These are phyloP conservation scores for Aphelinus atriplicis DNA, from an alignment of 1,140 invertebrate genomes.

Conservation along the genomic window DNA sequence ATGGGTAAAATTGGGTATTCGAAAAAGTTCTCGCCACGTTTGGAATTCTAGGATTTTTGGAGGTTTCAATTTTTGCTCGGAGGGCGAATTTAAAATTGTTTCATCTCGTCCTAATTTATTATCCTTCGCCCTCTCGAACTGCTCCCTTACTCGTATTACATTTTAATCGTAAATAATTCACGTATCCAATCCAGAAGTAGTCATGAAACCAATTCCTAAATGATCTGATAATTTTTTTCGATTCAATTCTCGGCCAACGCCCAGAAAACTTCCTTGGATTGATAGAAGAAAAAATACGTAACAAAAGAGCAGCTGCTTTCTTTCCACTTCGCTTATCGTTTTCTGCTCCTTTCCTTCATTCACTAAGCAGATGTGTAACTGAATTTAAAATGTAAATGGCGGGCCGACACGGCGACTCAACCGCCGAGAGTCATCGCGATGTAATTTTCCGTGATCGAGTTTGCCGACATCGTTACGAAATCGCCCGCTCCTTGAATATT, in stretches of 20 bases:
- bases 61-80: no score
- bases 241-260: background rate
- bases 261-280: background rate
- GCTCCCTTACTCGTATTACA: no score
- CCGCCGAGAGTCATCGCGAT: constrained; percentile 36
- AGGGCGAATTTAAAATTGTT: no score
- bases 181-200: no score
- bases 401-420: background rate
- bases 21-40: no score
- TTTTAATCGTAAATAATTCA: no score
- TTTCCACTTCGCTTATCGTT: constrained; percentile 31
- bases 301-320: constrained; percentile 4
- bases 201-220: constrained; percentile 20
- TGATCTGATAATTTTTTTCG: background rate
- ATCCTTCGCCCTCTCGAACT: no score
- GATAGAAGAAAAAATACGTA: background rate
- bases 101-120: no score
- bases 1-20: no score
- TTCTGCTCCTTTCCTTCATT: constrained; percentile 40
- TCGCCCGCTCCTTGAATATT: constrained; percentile 28
- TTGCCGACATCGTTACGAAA: constrained; percentile 42
- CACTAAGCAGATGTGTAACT: constrained; percentile 42
- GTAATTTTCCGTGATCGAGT: constrained; percentile 48
- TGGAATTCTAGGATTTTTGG: no score
- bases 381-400: constrained; percentile 51